Evolutionary conservation across 2,888 invertebrate genomes (phyloP).

Genomic region (Xestia ashworthii): DNA sequence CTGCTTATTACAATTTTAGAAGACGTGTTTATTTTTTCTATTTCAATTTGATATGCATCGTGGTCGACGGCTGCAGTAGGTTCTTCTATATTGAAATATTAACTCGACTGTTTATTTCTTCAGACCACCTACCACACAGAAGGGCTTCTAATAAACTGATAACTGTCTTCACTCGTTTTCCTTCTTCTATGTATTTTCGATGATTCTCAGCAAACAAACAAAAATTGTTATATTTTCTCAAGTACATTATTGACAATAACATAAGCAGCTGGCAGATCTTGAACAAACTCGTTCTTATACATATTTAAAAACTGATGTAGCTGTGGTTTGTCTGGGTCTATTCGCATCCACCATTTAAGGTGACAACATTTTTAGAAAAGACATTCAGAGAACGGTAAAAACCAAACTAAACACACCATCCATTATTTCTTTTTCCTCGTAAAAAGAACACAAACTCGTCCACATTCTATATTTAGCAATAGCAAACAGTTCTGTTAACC

Average conservation of each 20-base stretch:
- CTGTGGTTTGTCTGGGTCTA: not conserved
- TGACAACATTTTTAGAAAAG: not conserved
- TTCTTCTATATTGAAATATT: slow-evolving; percentile 4
- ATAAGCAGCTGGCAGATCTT: not conserved
- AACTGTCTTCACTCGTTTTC: not conserved
- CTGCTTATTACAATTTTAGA: slow-evolving; percentile 31
- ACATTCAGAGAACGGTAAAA: not conserved
- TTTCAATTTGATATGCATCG: slow-evolving; percentile 33
- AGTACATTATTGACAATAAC: not conserved
- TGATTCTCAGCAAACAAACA: not conserved
- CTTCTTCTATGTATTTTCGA: not conserved
- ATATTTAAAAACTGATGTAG: not conserved
- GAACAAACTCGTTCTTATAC: not conserved
- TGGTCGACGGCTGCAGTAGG: not conserved
- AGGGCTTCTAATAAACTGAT: not conserved
- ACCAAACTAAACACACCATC: not conserved
- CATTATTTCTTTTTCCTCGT: slow-evolving; percentile 23
- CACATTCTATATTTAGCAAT: slow-evolving; percentile 62
- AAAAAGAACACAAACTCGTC: slow-evolving; percentile 44
- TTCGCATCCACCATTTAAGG: not conserved
- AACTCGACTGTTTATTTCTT: slow-evolving; percentile 10
- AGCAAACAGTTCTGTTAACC: slow-evolving; percentile 62
- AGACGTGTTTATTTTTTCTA: slow-evolving; percentile 42
- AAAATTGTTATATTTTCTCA: not conserved
- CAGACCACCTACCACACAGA: not conserved